Evolutionary conservation across 1,140 invertebrate genomes (phyloP).

Genomic region (Cydia splendana): DNA sequence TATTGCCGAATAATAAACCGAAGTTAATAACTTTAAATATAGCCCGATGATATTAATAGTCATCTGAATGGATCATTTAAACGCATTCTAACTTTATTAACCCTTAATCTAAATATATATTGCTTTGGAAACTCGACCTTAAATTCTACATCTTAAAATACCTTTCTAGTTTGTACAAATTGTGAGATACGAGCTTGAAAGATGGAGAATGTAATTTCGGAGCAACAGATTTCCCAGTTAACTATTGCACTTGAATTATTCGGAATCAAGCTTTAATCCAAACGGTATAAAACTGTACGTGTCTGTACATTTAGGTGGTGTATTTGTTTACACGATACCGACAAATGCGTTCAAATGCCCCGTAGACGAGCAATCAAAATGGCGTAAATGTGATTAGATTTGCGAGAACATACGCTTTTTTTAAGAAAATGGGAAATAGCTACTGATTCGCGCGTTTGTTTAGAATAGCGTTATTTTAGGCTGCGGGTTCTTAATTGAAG

Average conservation of each 20-base stretch:
- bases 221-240: neutral
- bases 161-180: neutral
- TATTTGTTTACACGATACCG: conserved; percentile 1
- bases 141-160: neutral
- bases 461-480: neutral
- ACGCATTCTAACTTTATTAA: neutral
- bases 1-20: neutral
- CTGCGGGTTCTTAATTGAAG: neutral
- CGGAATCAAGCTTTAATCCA: neutral
- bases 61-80: neutral
- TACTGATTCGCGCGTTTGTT: neutral
- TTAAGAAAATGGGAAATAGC: neutral
- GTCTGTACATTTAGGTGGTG: neutral
- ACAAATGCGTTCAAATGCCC: neutral
- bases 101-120: neutral
- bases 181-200: neutral
- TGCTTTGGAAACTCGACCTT: neutral
- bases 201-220: neutral
- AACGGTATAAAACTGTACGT: neutral
- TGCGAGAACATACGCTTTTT: neutral
- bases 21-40: neutral
- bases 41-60: neutral
- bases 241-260: neutral
- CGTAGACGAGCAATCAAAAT: neutral
- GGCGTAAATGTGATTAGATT: neutral